A percentile compares a stretch with the other conserved stretches of the same genome.
Evolutionary conservation across 2,113 vertebrate species (phyloP).

Genomic region (Madoqua kirkii): DNA sequence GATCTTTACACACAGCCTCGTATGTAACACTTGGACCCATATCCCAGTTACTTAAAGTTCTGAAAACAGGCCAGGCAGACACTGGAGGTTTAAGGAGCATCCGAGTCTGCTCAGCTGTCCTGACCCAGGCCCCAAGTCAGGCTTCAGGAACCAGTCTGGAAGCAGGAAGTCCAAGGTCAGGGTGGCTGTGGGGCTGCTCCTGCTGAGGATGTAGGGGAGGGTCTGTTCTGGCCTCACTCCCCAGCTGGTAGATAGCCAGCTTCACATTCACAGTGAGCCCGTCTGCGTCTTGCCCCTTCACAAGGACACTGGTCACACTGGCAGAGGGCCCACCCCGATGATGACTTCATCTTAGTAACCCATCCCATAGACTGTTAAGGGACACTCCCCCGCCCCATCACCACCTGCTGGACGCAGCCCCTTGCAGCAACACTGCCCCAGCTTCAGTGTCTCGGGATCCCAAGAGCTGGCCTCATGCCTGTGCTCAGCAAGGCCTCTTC

Average conservation of each 20-base stretch:
- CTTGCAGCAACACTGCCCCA: not conserved
- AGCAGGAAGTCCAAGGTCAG: not conserved
- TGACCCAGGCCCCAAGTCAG: rapidly evolving
- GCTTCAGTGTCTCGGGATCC: not conserved
- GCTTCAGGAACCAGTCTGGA: not conserved
- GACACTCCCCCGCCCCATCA: not conserved
- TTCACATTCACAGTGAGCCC: rapidly evolving
- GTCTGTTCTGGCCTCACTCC: not conserved
- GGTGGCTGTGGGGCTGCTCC: not conserved
- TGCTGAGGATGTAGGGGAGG: not conserved
- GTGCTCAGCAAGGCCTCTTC: not conserved
- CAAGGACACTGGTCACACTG: no score
- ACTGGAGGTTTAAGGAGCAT: not conserved
- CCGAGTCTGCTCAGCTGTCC: not conserved
- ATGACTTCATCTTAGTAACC: not conserved
- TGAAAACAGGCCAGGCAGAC: not conserved
- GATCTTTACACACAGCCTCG: not conserved
- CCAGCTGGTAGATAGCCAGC: not conserved
- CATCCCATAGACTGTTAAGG: rapidly evolving
- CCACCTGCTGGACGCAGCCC: not conserved
- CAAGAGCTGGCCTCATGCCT: not conserved
- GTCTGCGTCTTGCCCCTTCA: not conserved
- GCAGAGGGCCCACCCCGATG: not conserved
- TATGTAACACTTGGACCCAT: not conserved
- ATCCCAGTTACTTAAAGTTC: not conserved